phyloP scores from a whole-genome alignment of 2,888 invertebrate genomes.

The Ferdinandea cuprea region DNA sequence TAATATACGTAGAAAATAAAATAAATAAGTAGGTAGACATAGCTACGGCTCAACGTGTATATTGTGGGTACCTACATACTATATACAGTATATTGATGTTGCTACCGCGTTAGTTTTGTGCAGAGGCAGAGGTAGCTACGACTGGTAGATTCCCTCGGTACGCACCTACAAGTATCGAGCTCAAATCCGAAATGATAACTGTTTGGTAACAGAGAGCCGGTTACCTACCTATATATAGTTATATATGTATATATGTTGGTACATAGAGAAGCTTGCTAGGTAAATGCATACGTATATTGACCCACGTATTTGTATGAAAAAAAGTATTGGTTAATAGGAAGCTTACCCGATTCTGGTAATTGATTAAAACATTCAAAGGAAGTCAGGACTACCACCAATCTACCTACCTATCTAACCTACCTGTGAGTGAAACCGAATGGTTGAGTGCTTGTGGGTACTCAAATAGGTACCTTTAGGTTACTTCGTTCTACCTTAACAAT shows the following conservation, averaged over 20 bases:
- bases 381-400: background rate
- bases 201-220: slow-evolving; percentile 69
- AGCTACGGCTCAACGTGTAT: slow-evolving; percentile 49
- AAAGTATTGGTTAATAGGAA: slow-evolving; percentile 39
- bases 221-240: no score
- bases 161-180: slow-evolving; percentile 45
- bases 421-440: slow-evolving; percentile 37
- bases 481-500: no score
- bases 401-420: background rate
- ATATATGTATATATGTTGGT: no score
- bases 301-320: slow-evolving; percentile 46
- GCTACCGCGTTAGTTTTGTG: slow-evolving; percentile 53
- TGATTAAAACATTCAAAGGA: slow-evolving; percentile 60
- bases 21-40: slow-evolving; percentile 51
- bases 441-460: slow-evolving; percentile 13
- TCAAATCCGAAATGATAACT: slow-evolving; percentile 65
- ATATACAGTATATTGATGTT: background rate
- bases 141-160: slow-evolving; percentile 55
- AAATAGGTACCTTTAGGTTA: no score
- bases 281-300: no score
- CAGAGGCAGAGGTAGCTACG: slow-evolving; percentile 21
- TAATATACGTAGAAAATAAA: slow-evolving; percentile 40
- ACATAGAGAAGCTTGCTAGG: slow-evolving; percentile 27
- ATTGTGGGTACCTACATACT: slow-evolving; percentile 8
- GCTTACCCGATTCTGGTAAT: slow-evolving; percentile 45